Percentiles rank a stretch among this genome's conserved stretches.
These are phyloP conservation scores for Cheilosia impressa DNA, from an alignment of 2,888 invertebrate species.

Conservation along the genomic window DNA sequence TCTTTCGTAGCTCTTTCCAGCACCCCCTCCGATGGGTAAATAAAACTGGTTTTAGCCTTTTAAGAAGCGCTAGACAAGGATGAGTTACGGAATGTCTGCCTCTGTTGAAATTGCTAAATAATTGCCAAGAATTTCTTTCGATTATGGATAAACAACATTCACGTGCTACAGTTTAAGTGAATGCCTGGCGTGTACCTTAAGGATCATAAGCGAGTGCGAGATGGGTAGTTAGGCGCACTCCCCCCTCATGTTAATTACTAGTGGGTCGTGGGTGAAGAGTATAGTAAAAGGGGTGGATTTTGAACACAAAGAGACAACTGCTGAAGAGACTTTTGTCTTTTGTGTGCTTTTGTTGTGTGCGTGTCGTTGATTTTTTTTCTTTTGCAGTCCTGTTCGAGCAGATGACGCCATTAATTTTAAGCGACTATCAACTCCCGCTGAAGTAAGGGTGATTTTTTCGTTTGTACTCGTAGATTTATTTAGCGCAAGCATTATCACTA, in stretches of 20 bases:
- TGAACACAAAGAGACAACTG: constrained; percentile 43
- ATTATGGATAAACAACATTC: constrained; percentile 71
- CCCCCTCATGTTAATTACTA: constrained; percentile 56
- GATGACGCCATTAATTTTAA: constrained; percentile 69
- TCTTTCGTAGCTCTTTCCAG: neutral
- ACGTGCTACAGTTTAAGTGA: constrained; percentile 68
- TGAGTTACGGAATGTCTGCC: constrained; percentile 23
- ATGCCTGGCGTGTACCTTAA: constrained; percentile 35
- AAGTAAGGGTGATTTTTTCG: constrained; percentile 17
- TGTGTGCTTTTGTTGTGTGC: constrained; percentile 30
- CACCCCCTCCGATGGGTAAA: constrained; percentile 18
- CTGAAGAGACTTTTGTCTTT: constrained; percentile 35
- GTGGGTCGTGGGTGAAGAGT: constrained; percentile 20
- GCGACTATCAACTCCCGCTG: constrained; percentile 43
- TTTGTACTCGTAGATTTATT: constrained; percentile 33
- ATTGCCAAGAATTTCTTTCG: constrained; percentile 72
- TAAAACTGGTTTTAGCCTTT: constrained; percentile 33
- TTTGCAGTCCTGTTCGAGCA: constrained; percentile 54
- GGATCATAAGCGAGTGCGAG: constrained; percentile 9
- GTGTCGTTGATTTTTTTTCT: constrained; percentile 38
- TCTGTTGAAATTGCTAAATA: constrained; percentile 57
- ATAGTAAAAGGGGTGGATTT: constrained; percentile 27
- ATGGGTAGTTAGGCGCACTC: constrained; percentile 13
- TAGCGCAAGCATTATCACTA: constrained; percentile 45
- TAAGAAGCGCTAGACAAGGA: neutral